Conservation (phyloP, 1,140 invertebrate genomes). For the Drosophila bocki region DNA sequence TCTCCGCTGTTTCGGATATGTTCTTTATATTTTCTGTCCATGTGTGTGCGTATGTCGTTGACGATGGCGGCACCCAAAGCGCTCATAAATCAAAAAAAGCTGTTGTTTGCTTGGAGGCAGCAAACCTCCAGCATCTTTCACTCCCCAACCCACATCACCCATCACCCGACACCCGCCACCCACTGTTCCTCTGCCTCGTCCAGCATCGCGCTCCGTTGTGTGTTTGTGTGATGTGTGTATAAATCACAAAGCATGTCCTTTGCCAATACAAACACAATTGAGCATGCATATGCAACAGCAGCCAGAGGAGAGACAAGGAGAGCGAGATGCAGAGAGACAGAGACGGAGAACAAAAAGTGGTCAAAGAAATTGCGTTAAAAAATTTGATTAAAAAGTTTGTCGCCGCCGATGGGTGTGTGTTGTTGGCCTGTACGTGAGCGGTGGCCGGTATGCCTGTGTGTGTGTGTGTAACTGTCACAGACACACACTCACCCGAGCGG, state of each 20-base stretch:
- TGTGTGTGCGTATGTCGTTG: slow-evolving; percentile 30
- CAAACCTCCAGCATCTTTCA: slow-evolving; percentile 22
- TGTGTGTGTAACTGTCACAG: slow-evolving; percentile 61
- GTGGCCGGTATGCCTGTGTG: slow-evolving; percentile 13
- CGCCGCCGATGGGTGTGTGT: slow-evolving; percentile 50
- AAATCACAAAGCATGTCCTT: slow-evolving; percentile 84
- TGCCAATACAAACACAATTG: slow-evolving; percentile 84
- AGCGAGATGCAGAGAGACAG: neutral
- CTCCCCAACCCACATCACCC: neutral
- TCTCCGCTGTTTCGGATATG: slow-evolving; percentile 32
- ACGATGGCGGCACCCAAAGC: slow-evolving; percentile 71
- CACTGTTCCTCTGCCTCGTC: neutral
- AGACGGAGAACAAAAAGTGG: slow-evolving; percentile 50
- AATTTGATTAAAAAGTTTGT: slow-evolving; percentile 84
- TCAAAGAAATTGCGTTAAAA: slow-evolving; percentile 75
- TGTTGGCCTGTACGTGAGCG: slow-evolving; percentile 29
- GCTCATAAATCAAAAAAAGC: slow-evolving; percentile 81
- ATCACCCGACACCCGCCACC: slow-evolving; percentile 9
- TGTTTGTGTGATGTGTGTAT: slow-evolving; percentile 75
- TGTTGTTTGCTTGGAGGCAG: slow-evolving; percentile 62
- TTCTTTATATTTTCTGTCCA: slow-evolving; percentile 46
- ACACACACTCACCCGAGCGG: slow-evolving; percentile 52
- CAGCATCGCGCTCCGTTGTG: slow-evolving; percentile 29
- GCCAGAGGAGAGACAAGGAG: slow-evolving; percentile 4
- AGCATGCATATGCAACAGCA: slow-evolving; percentile 82